phyloP scores from a whole-genome alignment of 2,888 invertebrate species.

The Lordiphosa fenestrarum region DNA sequence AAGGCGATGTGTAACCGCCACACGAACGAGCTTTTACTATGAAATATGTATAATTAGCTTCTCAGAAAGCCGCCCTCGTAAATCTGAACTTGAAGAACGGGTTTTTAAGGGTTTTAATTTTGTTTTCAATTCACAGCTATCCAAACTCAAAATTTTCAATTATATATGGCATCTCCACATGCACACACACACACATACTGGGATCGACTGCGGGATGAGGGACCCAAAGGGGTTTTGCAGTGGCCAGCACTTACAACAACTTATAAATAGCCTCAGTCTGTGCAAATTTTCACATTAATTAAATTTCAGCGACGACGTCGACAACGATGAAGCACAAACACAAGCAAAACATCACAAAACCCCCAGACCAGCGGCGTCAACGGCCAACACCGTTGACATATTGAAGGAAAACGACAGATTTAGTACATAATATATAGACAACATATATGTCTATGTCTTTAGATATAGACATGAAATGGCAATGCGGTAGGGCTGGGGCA shows the following conservation, averaged over 20 bases:
- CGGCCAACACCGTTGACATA: slow-evolving; percentile 72
- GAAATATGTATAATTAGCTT: too few species aligned
- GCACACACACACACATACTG: not conserved
- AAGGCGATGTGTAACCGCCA: too few species aligned
- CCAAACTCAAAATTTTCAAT: slow-evolving; percentile 44
- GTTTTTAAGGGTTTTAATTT: too few species aligned
- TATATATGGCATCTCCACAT: slow-evolving; percentile 34
- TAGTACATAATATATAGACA: slow-evolving; percentile 69
- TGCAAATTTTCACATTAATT: slow-evolving; percentile 77
- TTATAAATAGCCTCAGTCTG: slow-evolving; percentile 76
- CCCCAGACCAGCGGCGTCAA: slow-evolving; percentile 25
- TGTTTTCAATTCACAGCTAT: too few species aligned
- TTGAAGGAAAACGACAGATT: slow-evolving; percentile 77
- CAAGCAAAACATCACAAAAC: slow-evolving; percentile 29
- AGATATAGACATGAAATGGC: slow-evolving; percentile 12
- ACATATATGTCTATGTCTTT: slow-evolving; percentile 31
- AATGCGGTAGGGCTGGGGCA: slow-evolving; percentile 1
- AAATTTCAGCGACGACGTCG: slow-evolving; percentile 68
- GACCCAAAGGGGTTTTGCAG: slow-evolving; percentile 20
- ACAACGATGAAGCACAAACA: slow-evolving; percentile 26
- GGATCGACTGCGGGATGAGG: slow-evolving; percentile 1
- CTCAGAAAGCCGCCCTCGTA: too few species aligned
- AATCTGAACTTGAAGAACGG: too few species aligned
- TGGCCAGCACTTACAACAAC: slow-evolving; percentile 68
- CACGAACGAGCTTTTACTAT: too few species aligned